Evolutionary conservation across 2,113 vertebrate genomes (phyloP), one percentile per base, ranked within the genome.

Genomic region (Chitala chitala): DNA sequence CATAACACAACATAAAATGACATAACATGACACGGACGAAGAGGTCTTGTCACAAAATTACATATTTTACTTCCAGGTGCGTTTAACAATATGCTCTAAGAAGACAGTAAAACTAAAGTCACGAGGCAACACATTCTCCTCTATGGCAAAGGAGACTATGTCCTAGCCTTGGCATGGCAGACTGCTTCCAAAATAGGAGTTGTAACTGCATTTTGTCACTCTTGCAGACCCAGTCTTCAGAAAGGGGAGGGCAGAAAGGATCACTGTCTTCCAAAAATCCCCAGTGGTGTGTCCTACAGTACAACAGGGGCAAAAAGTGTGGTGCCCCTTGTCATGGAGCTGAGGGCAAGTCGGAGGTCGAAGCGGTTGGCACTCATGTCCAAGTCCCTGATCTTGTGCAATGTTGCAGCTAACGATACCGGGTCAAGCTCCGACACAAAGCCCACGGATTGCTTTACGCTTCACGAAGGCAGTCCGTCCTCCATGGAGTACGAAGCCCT

Each of bases 351-450:
- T 48, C 46, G 29, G 46, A 50, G 48, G n/a, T 69, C 68, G 0
- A 69, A 10, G 44, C 50, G n/a, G 7, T 17, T 51, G 40, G 29
- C 26, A 6, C 15, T 51, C 46, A 53, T 69, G 26, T 69, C 68
- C 46, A 92, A 94, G 59, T 94, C 95, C 1, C 87, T 98, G 46
- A 92, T 96, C 54, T 90, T 97, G 48, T 98, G 96, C 74, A 91
- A 92, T 7, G 33, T 91, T 17, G 91, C 87, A 81, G 89, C 75
- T 65, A 93, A 87, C 0, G 95, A 97, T 0, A 94, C 95, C 0
- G 78, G 88, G 10, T 89, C 92, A 1, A 91, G 89, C 65, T 89
- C 88, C 0, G 93, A 96, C 0, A 93, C 94, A 76, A 91, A 86
- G 71, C 86, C 80, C 17, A 5, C 26, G 17, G 4, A 0, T 15